Conservation (phyloP, 2,113 vertebrate species). For the Caranx melampygus region DNA sequence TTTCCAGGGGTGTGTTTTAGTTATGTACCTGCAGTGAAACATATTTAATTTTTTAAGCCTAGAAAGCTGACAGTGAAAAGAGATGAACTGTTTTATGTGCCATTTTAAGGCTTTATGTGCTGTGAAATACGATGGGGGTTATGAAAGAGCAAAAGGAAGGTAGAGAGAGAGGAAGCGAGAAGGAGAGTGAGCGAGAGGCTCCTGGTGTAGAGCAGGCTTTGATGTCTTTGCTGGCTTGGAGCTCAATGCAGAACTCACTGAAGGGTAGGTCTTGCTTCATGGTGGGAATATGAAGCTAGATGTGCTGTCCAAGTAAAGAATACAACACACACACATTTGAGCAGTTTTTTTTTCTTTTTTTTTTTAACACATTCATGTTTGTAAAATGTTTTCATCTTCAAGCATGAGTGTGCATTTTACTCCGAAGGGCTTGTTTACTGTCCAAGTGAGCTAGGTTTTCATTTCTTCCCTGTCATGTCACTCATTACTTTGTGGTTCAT, state of each 20-base stretch:
- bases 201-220: slow-evolving; percentile 70
- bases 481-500: slow-evolving; percentile 72
- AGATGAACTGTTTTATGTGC: slow-evolving; percentile 88
- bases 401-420: slow-evolving; percentile 39
- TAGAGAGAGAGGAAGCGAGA: slow-evolving; percentile 54
- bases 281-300: slow-evolving; percentile 61
- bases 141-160: slow-evolving; percentile 76
- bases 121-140: slow-evolving; percentile 84
- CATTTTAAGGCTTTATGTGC: slow-evolving; percentile 87
- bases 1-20: slow-evolving; percentile 76
- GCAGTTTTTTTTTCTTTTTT: slow-evolving; percentile 13
- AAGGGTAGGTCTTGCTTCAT: slow-evolving; percentile 71
- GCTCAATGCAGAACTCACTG: slow-evolving; percentile 66
- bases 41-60: slow-evolving; percentile 85
- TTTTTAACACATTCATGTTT: slow-evolving; percentile 10
- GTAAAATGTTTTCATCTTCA: slow-evolving; percentile 33
- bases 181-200: slow-evolving; percentile 55
- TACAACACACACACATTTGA: slow-evolving; percentile 4
- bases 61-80: slow-evolving; percentile 84
- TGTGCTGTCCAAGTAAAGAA: slow-evolving; percentile 40
- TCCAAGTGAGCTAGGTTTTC: slow-evolving; percentile 15
- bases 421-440: slow-evolving; percentile 17
- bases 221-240: slow-evolving; percentile 74
- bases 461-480: slow-evolving; percentile 38
- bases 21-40: slow-evolving; percentile 85